These are phyloP conservation scores for Gonocerus acuteangulatus DNA, from an alignment of 2,888 invertebrate genomes.

Conservation along the genomic window DNA sequence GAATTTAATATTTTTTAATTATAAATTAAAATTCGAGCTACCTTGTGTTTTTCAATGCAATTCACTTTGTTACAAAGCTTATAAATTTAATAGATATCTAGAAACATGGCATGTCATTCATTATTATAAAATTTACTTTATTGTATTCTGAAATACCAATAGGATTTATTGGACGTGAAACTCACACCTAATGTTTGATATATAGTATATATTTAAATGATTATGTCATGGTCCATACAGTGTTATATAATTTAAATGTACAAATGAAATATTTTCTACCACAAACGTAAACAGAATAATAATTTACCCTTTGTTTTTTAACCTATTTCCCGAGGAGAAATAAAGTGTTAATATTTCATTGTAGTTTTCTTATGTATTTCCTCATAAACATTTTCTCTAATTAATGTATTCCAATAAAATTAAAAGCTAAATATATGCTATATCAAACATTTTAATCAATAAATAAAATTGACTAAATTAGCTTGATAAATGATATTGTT, in stretches of 20 bases:
- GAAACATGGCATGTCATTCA: background rate
- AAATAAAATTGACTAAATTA: constrained; percentile 19
- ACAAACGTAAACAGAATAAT: background rate
- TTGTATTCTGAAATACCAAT: background rate
- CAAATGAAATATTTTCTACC: background rate
- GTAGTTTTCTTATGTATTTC: too few species aligned
- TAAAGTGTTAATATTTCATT: too few species aligned
- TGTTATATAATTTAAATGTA: background rate
- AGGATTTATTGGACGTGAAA: constrained; percentile 3
- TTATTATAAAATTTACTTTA: background rate
- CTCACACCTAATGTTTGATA: constrained; percentile 9
- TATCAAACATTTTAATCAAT: constrained; percentile 19
- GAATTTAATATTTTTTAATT: constrained; percentile 23
- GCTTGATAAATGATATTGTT: constrained; percentile 20
- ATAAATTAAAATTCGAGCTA: constrained; percentile 6
- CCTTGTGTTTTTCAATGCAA: background rate
- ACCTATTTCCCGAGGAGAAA: background rate
- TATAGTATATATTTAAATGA: background rate
- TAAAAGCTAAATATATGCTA: constrained; percentile 1
- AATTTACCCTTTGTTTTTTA: background rate
- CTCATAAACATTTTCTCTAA: too few species aligned
- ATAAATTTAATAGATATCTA: constrained; percentile 5
- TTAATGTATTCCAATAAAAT: background rate
- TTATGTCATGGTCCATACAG: background rate
- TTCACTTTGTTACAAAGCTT: constrained; percentile 2